Conservation (phyloP, 1,140 invertebrate genomes). For the Magallana ariakensis region DNA sequence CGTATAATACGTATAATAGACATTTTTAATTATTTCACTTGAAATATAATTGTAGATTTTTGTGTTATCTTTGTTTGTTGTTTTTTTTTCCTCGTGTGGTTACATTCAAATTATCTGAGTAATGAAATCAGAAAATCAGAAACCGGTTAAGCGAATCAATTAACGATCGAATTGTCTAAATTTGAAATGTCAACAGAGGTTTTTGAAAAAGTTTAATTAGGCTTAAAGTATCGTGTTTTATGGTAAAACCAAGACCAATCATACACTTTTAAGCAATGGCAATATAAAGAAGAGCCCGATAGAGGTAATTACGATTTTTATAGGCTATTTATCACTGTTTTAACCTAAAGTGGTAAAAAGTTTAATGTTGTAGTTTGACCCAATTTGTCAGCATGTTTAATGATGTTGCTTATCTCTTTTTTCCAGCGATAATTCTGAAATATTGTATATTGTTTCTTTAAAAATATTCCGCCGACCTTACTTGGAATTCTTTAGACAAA, state of each 20-base stretch:
- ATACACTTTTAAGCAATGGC: neutral
- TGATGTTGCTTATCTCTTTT: too few species aligned
- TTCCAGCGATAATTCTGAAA: too few species aligned
- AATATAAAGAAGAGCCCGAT: neutral
- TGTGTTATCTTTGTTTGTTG: too few species aligned
- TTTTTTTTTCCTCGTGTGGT: too few species aligned
- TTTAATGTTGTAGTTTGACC: conserved; percentile 9
- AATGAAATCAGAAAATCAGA: too few species aligned
- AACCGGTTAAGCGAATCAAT: neutral
- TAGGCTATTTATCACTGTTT: neutral
- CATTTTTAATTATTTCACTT: too few species aligned
- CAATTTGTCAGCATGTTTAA: conserved; percentile 19
- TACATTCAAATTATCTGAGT: too few species aligned
- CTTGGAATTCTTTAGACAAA: too few species aligned
- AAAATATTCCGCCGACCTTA: too few species aligned
- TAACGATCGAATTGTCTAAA: neutral
- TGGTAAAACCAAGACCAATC: neutral
- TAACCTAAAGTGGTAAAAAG: neutral
- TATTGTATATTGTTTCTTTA: too few species aligned
- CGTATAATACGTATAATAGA: too few species aligned
- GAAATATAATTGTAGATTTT: too few species aligned
- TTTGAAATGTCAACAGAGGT: conserved; percentile 30
- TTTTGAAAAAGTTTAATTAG: conserved; percentile 31
- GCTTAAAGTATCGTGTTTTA: neutral
- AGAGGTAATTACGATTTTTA: neutral